Evolutionary conservation across 2,797 vertebrate genomes (phyloP).

Genomic region (Diplodus sargus): DNA sequence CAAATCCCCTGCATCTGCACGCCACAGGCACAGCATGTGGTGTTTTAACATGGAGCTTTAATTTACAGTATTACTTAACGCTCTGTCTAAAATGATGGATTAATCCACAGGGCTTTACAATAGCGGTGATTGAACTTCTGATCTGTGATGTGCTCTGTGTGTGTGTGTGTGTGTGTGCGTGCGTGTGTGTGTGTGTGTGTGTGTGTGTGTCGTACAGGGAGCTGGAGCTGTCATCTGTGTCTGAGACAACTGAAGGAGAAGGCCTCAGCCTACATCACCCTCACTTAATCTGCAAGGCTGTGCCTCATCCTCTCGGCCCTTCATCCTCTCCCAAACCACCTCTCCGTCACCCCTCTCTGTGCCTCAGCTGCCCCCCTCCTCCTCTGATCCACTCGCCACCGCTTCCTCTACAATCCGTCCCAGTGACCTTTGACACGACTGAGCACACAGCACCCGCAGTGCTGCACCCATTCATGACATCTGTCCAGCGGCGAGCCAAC

Average conservation of each 20-base stretch:
- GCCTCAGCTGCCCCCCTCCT: slow-evolving; percentile 40
- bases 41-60: slow-evolving; percentile 70
- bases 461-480: slow-evolving; percentile 35
- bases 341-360: slow-evolving; percentile 51
- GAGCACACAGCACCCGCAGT: slow-evolving; percentile 51
- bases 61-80: slow-evolving; percentile 76
- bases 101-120: slow-evolving; percentile 75
- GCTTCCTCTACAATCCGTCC: slow-evolving; percentile 38
- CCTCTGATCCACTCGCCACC: slow-evolving; percentile 25
- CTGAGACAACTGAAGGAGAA: slow-evolving; percentile 95
- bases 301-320: slow-evolving; percentile 60
- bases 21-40: slow-evolving; percentile 65
- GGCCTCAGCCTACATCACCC: slow-evolving; percentile 95
- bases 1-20: slow-evolving; percentile 63
- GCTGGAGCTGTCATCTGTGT: slow-evolving; percentile 96
- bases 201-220: slow-evolving; percentile 82
- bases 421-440: slow-evolving; percentile 63
- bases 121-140: slow-evolving; percentile 70
- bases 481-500: slow-evolving; percentile 45
- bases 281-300: slow-evolving; percentile 87
- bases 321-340: slow-evolving; percentile 68
- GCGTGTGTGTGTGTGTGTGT: slow-evolving; percentile 48
- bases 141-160: slow-evolving; percentile 54
- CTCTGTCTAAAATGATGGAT: slow-evolving; percentile 69
- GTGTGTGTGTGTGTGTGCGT: slow-evolving; percentile 47